Evolutionary conservation across 2,797 vertebrate genomes (phyloP), one percentile per base, ranked within the genome.

Genomic region (Myripristis murdjan): DNA sequence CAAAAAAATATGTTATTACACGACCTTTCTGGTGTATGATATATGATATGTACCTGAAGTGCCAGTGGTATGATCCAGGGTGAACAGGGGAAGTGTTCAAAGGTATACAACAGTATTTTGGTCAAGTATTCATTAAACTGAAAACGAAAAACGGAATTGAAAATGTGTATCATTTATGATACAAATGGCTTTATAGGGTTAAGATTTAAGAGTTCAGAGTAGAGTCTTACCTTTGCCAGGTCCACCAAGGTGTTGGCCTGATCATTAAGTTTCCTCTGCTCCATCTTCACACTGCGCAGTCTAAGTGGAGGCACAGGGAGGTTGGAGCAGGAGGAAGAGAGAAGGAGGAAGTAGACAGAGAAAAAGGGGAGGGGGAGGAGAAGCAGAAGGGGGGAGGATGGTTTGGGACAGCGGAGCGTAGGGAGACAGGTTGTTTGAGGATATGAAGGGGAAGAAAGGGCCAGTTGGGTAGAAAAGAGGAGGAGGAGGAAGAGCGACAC

Each of bases 281-380:
- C 97, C 92, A 98, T 97, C 92, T 97, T 98, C 87, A 98, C 96
- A 47, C 97, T 97, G 82, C 97, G 95, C 87, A 98, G 92, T 93
- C 97, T 78, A 75, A 84, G 67, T 59, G 73, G 65, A 51, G 51
- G 70, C 66, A 72, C 37, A 66, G 16, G 51, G 18, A 70, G 56
- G 51, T 57, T 20, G 65, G 81, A 67, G 33, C 22, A 52, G 31
- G 39, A 56, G 11, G 70, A 47, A 52, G 59, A 15, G 89, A 90
- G 44, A 92, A 83, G 77, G 94, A 85, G 91, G 93, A 2, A 39
- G 64, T 5, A 11, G 31, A 78, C 52, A 64, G 52, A 16, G 52
- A 67, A 62, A 41, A 51, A 22, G 24, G 71, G 24, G 53, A 66
- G 63, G 61, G 53, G 43, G 79, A 56, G 52, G 59, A 28, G 33